Evolutionary conservation across 2,888 invertebrate genomes (phyloP), one percentile per base, ranked within the genome.

Genomic region (Hipparchia sbordonii): DNA sequence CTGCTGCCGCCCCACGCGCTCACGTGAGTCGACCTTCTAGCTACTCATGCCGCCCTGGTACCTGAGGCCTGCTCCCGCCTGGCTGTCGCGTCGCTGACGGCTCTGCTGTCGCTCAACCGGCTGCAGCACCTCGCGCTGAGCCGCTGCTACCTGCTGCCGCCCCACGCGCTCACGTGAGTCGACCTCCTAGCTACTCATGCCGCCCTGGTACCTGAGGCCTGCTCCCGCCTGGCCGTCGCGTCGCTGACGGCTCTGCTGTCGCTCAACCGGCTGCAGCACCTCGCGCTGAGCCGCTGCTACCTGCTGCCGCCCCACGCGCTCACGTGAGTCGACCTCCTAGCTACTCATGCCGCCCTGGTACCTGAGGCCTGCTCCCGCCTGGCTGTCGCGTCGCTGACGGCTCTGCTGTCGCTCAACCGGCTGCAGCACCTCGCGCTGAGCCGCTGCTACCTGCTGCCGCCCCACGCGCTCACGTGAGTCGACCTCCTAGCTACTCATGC

Each of bases 71-170:
- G 97, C 81, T 96, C 97, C 7, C 93, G 95, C 23, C 88, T 98
- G 5, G 96, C 96, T 0, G 95, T 94, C 10, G 88, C 89, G 0
- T 76, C 92, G 93, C 78, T 92, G 84, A 67, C 6, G 0, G 76
- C 84, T 0, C 77, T 87, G 0, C 51, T 73, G 0, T 0, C 75
- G 0, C 92, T 97, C 66, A 85, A 92, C 59, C 93, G 95, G 33
- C 89, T 98, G 6, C 96, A 97, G 82, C 97, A 97, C 84, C 90
- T 98, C 39, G 97, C 97, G 0, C 86, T 80, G 95, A 97, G 89
- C 95, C 97, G 97, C 62, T 95, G 98, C 71, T 98, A 98, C 86
- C 96, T 98, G 82, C 95, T 96, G 76, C 96, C 96, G 0, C 96
- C 96, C 10, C 90, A 95, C 4, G 93, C 95, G n/a, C 95, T 97